Percentiles rank a stretch among this genome's conserved stretches.
These are phyloP conservation scores for Piscicola geometra DNA, from an alignment of 2,888 invertebrate genomes.

Conservation along the genomic window DNA sequence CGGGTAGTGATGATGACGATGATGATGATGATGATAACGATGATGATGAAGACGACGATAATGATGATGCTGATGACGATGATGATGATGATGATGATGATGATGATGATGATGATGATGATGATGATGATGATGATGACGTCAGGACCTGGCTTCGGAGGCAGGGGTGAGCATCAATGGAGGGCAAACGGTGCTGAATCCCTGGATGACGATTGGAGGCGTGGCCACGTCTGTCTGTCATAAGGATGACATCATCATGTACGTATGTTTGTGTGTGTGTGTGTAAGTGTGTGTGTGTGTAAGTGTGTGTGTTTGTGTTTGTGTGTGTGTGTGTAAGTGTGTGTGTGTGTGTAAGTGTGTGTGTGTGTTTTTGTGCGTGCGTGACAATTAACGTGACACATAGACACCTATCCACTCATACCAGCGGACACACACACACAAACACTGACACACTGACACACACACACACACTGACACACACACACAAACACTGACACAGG, in stretches of 20 bases:
- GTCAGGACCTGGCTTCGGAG: slow-evolving; percentile 66
- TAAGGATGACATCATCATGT: slow-evolving; percentile 74
- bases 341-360: slow-evolving; percentile 14
- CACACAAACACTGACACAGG: slow-evolving; percentile 36
- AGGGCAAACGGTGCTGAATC: slow-evolving; percentile 69
- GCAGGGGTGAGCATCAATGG: slow-evolving; percentile 66
- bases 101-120: slow-evolving; percentile 12
- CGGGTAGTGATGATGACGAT: slow-evolving; percentile 80
- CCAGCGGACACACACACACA: neutral
- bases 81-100: neutral
- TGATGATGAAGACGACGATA: slow-evolving; percentile 23
- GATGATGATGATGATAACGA: slow-evolving; percentile 7
- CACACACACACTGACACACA: too few species aligned
- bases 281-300: slow-evolving; percentile 31
- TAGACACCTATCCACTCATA: neutral
- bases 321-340: slow-evolving; percentile 26
- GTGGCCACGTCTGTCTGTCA: slow-evolving; percentile 78
- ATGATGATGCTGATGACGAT: slow-evolving; percentile 23
- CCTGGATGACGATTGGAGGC: slow-evolving; percentile 79
- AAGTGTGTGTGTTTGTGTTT: neutral
- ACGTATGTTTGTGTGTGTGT: slow-evolving; percentile 6
- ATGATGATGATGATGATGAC: neutral
- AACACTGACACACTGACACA: too few species aligned
- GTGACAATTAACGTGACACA: neutral
- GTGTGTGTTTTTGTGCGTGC: too few species aligned